Evolutionary conservation across 2,888 invertebrate species (phyloP).

Genomic region (Sclerodermus sp.): DNA sequence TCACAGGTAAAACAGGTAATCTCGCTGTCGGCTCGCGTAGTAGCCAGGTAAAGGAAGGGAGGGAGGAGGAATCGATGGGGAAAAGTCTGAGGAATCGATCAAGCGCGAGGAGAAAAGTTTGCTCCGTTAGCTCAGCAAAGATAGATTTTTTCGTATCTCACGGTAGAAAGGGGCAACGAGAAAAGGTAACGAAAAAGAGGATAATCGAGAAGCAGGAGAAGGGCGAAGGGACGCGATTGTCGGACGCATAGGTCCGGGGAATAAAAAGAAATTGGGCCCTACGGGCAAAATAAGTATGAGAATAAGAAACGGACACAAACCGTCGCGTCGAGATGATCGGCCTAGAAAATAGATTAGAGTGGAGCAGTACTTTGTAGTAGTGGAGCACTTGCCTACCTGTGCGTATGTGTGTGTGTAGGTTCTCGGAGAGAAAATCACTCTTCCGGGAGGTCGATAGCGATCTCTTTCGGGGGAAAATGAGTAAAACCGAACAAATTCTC

Average conservation of each 20-base stretch:
- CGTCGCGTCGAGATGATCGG: background rate
- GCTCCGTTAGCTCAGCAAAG: conserved; percentile 19
- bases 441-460: conserved; percentile 23
- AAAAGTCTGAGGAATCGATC: conserved; percentile 26
- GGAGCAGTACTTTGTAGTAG: too few species aligned
- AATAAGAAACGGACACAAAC: background rate
- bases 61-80: background rate
- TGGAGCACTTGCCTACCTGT: too few species aligned
- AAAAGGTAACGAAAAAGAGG: too few species aligned
- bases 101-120: conserved; percentile 36
- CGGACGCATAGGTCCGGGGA: conserved; percentile 9
- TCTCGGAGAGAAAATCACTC: conserved; percentile 3
- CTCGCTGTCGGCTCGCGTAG: conserved; percentile 24
- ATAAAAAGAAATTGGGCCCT: conserved; percentile 2
- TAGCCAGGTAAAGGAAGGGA: conserved; percentile 20
- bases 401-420: conserved; percentile 7
- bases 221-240: conserved; percentile 10
- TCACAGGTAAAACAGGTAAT: conserved; percentile 19
- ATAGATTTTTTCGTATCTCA: too few species aligned
- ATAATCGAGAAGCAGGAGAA: conserved; percentile 18
- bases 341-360: background rate
- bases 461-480: too few species aligned
- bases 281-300: conserved; percentile 3
- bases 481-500: too few species aligned
- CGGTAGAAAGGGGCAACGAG: too few species aligned